These are phyloP conservation scores for Takifugu flavidus DNA, from an alignment of 2,113 vertebrate species.

Conservation along the genomic window DNA sequence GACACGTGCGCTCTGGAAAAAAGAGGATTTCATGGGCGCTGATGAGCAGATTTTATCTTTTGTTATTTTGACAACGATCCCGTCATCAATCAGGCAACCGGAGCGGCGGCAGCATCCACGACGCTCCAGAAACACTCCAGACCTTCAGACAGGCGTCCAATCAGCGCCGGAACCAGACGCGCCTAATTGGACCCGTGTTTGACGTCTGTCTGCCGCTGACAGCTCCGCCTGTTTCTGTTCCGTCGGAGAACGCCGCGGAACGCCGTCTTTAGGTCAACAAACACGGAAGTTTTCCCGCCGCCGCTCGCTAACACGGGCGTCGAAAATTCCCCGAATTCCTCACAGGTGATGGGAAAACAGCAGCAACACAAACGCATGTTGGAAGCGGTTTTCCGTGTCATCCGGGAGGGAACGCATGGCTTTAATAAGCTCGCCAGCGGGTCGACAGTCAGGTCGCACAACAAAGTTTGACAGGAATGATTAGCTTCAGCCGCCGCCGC, in stretches of 20 bases:
- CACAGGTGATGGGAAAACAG: too few relatives aligned
- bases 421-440: constrained; percentile 8
- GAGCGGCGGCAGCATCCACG: neutral
- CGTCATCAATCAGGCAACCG: constrained; percentile 25
- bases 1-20: too few relatives aligned
- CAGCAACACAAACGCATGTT: too few relatives aligned
- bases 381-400: neutral
- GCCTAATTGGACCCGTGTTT: constrained; percentile 32
- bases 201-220: constrained; percentile 25
- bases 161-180: constrained; percentile 13
- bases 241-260: neutral
- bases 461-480: neutral
- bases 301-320: too few relatives aligned
- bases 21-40: too few relatives aligned
- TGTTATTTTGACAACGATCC: neutral
- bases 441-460: neutral
- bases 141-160: constrained; percentile 27
- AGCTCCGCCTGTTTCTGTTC: constrained; percentile 11
- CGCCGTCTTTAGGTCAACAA: neutral
- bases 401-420: neutral
- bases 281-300: too few relatives aligned
- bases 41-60: neutral
- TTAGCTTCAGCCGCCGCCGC: neutral
- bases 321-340: too few relatives aligned
- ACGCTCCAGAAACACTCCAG: constrained; percentile 7